Conservation (phyloP, 2,797 vertebrate genomes). For the Petrocephalus sullivani region DNA sequence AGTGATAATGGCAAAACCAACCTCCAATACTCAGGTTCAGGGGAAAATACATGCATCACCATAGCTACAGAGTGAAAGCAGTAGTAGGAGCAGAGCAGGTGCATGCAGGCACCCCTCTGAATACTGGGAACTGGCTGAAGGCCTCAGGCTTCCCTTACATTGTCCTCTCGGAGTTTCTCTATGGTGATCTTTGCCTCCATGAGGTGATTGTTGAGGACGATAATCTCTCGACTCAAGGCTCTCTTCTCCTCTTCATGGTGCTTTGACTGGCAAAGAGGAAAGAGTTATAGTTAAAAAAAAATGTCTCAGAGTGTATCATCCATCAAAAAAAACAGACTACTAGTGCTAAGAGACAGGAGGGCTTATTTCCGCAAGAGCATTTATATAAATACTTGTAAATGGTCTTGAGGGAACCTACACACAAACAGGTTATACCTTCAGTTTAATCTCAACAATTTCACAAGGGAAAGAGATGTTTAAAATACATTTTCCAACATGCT, state of each 20-base stretch:
- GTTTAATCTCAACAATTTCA: neutral
- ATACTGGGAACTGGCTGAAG: neutral
- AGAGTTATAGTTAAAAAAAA: neutral
- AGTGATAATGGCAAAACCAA: neutral
- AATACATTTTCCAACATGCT: neutral
- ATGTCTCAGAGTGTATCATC: neutral
- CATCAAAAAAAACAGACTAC: neutral
- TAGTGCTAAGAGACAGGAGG: neutral
- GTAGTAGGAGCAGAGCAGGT: neutral
- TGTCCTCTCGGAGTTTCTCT: conserved; percentile 89
- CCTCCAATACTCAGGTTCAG: neutral
- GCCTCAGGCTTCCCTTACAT: conserved; percentile 69
- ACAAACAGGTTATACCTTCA: neutral
- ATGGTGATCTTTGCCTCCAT: conserved; percentile 95
- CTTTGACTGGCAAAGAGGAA: conserved; percentile 66
- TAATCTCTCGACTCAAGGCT: conserved; percentile 85
- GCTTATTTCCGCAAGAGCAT: neutral
- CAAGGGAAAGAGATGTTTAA: neutral
- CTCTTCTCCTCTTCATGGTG: conserved; percentile 92
- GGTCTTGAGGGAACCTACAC: neutral
- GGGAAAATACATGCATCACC: neutral
- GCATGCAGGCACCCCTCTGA: neutral
- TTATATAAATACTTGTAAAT: neutral
- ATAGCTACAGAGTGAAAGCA: neutral
- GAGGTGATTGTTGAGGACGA: conserved; percentile 91